Evolutionary conservation across 2,888 invertebrate species (phyloP).

Genomic region (Eupithecia vulgata): DNA sequence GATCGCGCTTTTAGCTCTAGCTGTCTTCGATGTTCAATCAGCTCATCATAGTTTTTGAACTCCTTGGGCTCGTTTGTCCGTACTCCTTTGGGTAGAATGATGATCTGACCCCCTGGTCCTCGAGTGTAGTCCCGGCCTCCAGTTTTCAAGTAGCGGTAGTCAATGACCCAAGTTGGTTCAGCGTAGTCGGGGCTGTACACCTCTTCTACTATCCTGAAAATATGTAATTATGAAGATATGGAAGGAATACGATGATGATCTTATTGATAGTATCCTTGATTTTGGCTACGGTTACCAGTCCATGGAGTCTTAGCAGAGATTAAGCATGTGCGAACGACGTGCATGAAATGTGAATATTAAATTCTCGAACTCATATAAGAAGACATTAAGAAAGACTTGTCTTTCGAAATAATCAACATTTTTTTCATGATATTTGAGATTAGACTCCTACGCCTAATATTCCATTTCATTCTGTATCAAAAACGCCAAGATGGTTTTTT

Average conservation of each 20-base stretch:
- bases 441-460: no score
- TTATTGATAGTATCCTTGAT: background rate
- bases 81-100: constrained; percentile 67
- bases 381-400: no score
- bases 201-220: constrained; percentile 64
- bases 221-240: background rate
- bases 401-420: no score
- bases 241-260: background rate
- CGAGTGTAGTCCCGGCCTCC: constrained; percentile 73
- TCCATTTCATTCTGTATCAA: no score
- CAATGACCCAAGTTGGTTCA: constrained; percentile 68
- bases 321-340: background rate
- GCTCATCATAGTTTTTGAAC: constrained; percentile 63
- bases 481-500: no score
- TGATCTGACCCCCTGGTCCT: constrained; percentile 69
- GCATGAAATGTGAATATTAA: no score
- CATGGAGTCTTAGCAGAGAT: background rate
- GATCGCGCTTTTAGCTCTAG: constrained; percentile 55
- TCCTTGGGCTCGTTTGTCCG: constrained; percentile 59
- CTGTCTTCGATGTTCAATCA: constrained; percentile 67
- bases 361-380: no score
- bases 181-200: constrained; percentile 70
- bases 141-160: constrained; percentile 73
- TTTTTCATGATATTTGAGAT: no score
- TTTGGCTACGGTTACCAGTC: background rate